These are phyloP conservation scores for Drosophila eugracilis DNA, from an alignment of 1,140 invertebrate species.

Conservation along the genomic window DNA sequence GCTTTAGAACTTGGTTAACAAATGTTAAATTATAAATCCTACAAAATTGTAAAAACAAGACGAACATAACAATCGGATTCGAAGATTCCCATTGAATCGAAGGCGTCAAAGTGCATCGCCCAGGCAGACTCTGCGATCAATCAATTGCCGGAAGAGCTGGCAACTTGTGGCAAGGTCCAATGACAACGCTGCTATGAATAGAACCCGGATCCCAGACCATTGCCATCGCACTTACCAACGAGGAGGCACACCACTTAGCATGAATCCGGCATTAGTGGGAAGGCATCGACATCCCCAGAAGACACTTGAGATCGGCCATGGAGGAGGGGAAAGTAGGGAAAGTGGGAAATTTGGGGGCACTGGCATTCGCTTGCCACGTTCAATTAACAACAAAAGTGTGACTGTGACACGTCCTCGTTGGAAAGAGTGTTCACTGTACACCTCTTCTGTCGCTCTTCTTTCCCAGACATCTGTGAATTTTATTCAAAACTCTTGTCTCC, in stretches of 20 bases:
- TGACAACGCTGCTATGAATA: conserved; percentile 73
- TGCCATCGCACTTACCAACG: conserved; percentile 38
- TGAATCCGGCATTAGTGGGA: conserved; percentile 61
- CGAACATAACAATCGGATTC: conserved; percentile 5
- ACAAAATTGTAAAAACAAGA: too few relatives aligned
- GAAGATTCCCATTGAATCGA: conserved; percentile 17
- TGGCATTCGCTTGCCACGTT: conserved; percentile 60
- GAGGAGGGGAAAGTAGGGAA: conserved; percentile 7
- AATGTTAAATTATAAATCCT: too few relatives aligned
- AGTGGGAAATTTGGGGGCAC: conserved; percentile 10
- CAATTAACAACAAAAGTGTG: conserved; percentile 79
- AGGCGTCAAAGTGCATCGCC: conserved; percentile 67
- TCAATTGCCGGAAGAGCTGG: conserved; percentile 76
- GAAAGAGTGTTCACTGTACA: conserved; percentile 12
- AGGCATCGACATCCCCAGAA: conserved; percentile 39
- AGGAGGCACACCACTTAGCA: conserved; percentile 62
- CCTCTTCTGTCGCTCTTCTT: conserved; percentile 2
- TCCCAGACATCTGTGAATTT: conserved; percentile 43
- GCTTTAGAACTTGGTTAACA: too few relatives aligned
- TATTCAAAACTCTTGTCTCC: conserved; percentile 77
- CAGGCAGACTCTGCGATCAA: conserved; percentile 50
- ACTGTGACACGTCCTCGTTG: conserved; percentile 65
- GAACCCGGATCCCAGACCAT: conserved; percentile 17
- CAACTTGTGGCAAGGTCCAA: conserved; percentile 69
- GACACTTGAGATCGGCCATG: conserved; percentile 35